Evolutionary conservation across 1,140 invertebrate species (phyloP), one percentile per base, ranked within the genome.

Genomic region (Monomorium pharaonis): DNA sequence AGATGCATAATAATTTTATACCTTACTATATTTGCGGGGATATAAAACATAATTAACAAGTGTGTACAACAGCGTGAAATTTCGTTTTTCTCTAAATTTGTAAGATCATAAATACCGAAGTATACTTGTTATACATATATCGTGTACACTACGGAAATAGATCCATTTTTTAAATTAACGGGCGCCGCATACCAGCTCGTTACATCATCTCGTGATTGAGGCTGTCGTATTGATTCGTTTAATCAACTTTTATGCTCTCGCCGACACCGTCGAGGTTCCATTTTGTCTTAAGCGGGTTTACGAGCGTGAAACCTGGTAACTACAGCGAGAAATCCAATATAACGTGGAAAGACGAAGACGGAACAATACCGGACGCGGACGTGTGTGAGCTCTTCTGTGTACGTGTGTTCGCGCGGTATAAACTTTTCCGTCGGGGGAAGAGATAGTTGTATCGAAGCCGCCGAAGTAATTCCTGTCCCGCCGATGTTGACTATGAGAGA

Each of bases 201-300:
- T 72, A 72, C 9, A 24, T 14, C 58, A 65, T 67, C 21, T 80
- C 51, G 78, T 58, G 24, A 72, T 83, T 47, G 51, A 33, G 21
- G n/a, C 37, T 44, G 54, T 72, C 78, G 3, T 72, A 81, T 83
- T 44, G 78, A 81, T 81, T 70, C 65, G 51, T 58, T 72, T 83
- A 83, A 83, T 83, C 78, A 83, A 72, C 67, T 83, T 83, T 83
- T 83, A 72, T 58, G 24, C 49, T 30, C 7, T 24, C 10, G n/a
- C 51, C 78, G 49, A 81, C 65, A 72, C 27, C 65, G 37, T 10
- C 27, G 21, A 27, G 37, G 18, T 30, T 60, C 42, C 67, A 83
- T 72, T 83, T 60, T 72, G 67, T 83, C 78, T 83, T 83, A 83
- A 83, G 78, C 78, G 37, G 49, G 49, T 81, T 81, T 58, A 70